Conservation (phyloP, 2,797 vertebrate species). For the Florisuga fusca region DNA sequence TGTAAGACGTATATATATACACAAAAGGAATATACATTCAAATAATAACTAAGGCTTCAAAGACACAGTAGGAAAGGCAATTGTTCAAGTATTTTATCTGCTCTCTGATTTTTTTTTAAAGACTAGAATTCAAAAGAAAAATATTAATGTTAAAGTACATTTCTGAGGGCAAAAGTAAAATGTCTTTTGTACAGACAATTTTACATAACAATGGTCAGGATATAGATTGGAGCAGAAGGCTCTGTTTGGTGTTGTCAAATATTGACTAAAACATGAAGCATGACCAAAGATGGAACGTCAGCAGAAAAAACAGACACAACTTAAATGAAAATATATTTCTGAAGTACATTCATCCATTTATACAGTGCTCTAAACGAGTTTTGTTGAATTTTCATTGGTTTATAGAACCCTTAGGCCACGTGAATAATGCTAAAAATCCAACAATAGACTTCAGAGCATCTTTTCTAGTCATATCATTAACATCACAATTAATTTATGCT, state of each 20-base stretch:
- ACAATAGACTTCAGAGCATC: neutral
- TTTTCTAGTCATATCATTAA: neutral
- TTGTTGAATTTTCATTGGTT: neutral
- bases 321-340: neutral
- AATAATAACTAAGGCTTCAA: conserved; percentile 3
- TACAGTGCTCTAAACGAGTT: neutral
- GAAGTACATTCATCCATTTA: neutral
- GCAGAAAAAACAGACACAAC: neutral
- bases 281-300: neutral
- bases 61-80: neutral
- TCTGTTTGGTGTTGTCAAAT: conserved; percentile 8
- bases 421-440: neutral
- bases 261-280: neutral
- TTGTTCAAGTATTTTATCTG: neutral
- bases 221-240: neutral
- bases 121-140: neutral
- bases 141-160: neutral
- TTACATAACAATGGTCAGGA: neutral
- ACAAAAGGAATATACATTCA: neutral
- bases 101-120: neutral
- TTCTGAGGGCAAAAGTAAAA: conserved; percentile 3
- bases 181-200: neutral
- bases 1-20: neutral
- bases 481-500: neutral
- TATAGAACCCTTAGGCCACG: neutral